Base-by-base conservation (phyloP, 1,140 invertebrate genomes). In the Zaprionus vittiger region DNA sequence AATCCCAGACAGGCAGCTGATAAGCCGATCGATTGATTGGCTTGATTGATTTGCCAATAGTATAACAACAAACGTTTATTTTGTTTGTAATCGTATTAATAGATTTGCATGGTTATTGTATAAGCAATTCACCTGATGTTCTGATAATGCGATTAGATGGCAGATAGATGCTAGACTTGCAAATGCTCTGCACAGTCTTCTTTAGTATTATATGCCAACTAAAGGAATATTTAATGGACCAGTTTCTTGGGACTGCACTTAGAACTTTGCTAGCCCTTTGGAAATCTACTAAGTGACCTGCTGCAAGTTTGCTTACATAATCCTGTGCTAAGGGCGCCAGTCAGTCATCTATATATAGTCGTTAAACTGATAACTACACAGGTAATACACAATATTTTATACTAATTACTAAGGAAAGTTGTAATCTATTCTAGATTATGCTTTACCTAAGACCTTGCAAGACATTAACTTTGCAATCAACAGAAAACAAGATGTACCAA, bases 1-100 rank as follows among this genome's bases (percentile, higher is more conserved):
- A 22, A 49, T 47, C 41, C 47, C 68, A 60, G 61, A 66, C 68
- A 63, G 56, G 24, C 37, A 34, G 61, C 34, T 76, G 73, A 76
- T 72, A 72, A 76, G 73, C 55, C 37, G 37, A 47, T 47, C 41
- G 41, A 66, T 66, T 65, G 44, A 67, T 61, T 61, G 56, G 26
- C 6, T 26, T 55, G 73, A 75, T 75, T 63, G 17, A 44, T 31
- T 41, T 64, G 54, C 31, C 63, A 14, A 70, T 69, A 34, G 31
- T 34, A 47, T 20, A 17, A 47, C n/a, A 47, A 47, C 38, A 17
- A 17, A 47, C 41, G n/a, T 47, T 6, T 41, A n/a, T 38, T 38
- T 14, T 38, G 3, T 38, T 38, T 38, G 38, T 56, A 75, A 64
- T 6, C 54, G 20, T 65, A 24, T 44, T 34, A 26, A 11, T n/a